These are phyloP conservation scores for Oscarella lobularis DNA, from an alignment of 37 sponge, comb jelly and placozoan genomes.

Conservation along the genomic window DNA sequence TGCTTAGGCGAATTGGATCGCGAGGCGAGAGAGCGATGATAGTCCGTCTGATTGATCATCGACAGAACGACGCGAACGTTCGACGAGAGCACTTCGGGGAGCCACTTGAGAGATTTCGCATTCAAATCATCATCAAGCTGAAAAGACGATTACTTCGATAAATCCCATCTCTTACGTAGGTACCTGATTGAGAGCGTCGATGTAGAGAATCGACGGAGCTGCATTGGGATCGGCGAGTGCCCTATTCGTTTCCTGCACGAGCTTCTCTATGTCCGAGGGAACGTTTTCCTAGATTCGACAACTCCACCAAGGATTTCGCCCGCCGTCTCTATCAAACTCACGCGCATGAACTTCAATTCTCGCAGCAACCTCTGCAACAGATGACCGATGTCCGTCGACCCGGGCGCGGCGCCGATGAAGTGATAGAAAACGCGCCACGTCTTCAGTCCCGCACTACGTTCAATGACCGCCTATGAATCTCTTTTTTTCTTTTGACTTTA, in stretches of 20 bases:
- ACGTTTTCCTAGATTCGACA: background rate
- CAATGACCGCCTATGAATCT: background rate
- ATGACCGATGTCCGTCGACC: constrained; percentile 14
- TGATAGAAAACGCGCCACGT: constrained; percentile 20
- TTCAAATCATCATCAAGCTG: constrained; percentile 1
- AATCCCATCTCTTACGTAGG: background rate
- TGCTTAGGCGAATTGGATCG: background rate
- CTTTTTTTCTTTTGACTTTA: background rate
- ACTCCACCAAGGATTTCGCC: no score
- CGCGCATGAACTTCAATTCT: background rate
- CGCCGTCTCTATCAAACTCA: no score
- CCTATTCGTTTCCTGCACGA: background rate
- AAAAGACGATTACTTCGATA: background rate
- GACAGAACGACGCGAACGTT: background rate
- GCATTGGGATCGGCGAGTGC: background rate
- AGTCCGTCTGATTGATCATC: background rate
- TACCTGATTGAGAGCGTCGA: background rate
- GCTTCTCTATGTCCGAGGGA: background rate
- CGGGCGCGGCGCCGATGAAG: constrained; percentile 10
- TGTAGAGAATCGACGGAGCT: background rate
- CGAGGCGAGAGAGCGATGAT: background rate
- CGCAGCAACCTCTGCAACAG: constrained; percentile 21
- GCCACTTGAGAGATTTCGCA: constrained; percentile 2
- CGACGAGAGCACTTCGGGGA: background rate
- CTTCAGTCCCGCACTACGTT: background rate